Evolutionary conservation across 1,140 invertebrate species (phyloP).

Genomic region (Telenomus remus): DNA sequence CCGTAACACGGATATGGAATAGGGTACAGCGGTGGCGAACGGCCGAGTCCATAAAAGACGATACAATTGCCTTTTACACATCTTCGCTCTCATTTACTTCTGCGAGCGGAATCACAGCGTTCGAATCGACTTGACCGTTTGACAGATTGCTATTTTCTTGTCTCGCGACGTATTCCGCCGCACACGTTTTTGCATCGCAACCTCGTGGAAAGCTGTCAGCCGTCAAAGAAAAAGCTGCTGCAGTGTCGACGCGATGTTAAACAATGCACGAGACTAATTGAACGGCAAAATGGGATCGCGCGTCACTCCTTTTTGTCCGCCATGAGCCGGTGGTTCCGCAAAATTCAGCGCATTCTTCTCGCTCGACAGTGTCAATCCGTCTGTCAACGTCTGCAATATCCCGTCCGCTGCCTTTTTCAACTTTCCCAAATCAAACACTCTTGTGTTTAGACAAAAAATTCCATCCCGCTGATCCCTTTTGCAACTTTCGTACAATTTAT

Average conservation of each 20-base stretch:
- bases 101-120: conserved; percentile 63
- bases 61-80: conserved; percentile 73
- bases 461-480: no score
- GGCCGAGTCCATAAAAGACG: conserved; percentile 67
- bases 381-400: conserved; percentile 32
- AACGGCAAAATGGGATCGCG: conserved; percentile 24
- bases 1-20: conserved; percentile 54
- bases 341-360: conserved; percentile 8
- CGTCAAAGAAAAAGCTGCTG: conserved; percentile 29
- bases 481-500: no score
- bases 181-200: conserved; percentile 44
- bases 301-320: conserved; percentile 23
- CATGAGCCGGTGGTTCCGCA: conserved; percentile 3
- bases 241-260: conserved; percentile 37
- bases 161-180: conserved; percentile 28
- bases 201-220: conserved; percentile 44
- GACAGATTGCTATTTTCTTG: conserved; percentile 56
- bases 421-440: conserved; percentile 29
- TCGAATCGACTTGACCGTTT: conserved; percentile 35
- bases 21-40: conserved; percentile 33
- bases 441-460: no score
- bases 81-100: conserved; percentile 71
- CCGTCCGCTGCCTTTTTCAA: conserved; percentile 33
- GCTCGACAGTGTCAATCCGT: conserved; percentile 30
- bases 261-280: conserved; percentile 47